Percentiles rank a stretch among this genome's conserved stretches.
Evolutionary conservation across 2,113 vertebrate genomes (phyloP).

Genomic region (Etia nguti): DNA sequence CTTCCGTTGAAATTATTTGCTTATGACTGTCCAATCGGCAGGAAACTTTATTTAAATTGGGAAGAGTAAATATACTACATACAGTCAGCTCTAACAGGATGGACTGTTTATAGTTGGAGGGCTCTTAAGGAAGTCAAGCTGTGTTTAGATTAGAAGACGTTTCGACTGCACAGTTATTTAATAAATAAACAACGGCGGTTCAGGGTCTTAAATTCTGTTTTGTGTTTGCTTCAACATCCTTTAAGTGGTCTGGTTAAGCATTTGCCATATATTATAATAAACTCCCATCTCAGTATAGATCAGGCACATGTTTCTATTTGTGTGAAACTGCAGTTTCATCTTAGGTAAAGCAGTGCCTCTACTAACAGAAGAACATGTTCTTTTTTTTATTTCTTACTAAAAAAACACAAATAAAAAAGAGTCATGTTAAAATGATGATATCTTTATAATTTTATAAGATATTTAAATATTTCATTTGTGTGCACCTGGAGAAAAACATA

Average conservation of each 20-base stretch:
- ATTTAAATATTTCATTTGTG: background rate
- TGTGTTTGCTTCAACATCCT: slow-evolving; percentile 14
- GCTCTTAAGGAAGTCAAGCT: slow-evolving; percentile 25
- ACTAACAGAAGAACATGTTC: background rate
- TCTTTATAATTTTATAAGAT: background rate
- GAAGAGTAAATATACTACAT: slow-evolving; percentile 7
- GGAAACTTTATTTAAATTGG: slow-evolving; percentile 35
- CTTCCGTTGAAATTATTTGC: background rate
- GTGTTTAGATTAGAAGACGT: slow-evolving; percentile 41
- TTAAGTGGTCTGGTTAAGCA: slow-evolving; percentile 10
- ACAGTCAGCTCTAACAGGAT: background rate
- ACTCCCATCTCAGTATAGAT: background rate
- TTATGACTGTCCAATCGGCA: background rate
- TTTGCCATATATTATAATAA: slow-evolving; percentile 29
- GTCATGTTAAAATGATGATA: background rate
- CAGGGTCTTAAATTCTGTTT: slow-evolving; percentile 12
- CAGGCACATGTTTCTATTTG: background rate
- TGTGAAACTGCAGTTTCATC: background rate
- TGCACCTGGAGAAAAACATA: background rate
- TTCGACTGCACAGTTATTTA: slow-evolving; percentile 16
- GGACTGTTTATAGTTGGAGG: slow-evolving; percentile 1
- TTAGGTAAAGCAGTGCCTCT: background rate
- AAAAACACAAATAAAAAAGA: background rate
- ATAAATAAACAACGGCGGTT: slow-evolving; percentile 40
- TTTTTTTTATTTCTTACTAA: background rate